phyloP scores from a whole-genome alignment of 2,888 invertebrate species.

The Podabrus alpinus region DNA sequence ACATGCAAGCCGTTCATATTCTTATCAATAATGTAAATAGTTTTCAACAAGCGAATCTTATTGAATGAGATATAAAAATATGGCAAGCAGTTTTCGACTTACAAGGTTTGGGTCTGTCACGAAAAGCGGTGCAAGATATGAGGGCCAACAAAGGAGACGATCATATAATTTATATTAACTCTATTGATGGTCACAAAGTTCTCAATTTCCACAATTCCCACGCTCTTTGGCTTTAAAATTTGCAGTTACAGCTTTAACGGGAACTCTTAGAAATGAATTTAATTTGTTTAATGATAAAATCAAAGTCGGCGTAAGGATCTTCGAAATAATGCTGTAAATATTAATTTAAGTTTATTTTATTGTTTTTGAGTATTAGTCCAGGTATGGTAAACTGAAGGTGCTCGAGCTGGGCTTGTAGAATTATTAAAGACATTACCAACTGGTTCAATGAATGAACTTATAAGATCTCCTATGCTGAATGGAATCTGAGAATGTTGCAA shows the following conservation, averaged over 20 bases:
- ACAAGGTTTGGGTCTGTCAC: constrained; percentile 34
- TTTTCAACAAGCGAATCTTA: constrained; percentile 11
- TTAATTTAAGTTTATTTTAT: too few relatives aligned
- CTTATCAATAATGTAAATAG: constrained; percentile 34
- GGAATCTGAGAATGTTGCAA: background rate
- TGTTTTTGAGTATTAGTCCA: background rate
- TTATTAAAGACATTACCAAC: background rate
- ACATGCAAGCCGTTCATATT: constrained; percentile 30
- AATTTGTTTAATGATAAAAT: background rate
- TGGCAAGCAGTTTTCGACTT: constrained; percentile 39
- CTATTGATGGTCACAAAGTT: constrained; percentile 1
- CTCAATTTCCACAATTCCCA: background rate
- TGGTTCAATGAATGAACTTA: background rate
- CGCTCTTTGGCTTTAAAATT: background rate
- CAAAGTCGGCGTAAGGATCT: constrained; percentile 4
- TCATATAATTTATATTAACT: background rate
- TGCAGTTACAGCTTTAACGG: constrained; percentile 11
- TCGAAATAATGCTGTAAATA: background rate
- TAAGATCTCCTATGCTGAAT: background rate
- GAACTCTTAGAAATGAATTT: background rate
- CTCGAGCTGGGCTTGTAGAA: background rate
- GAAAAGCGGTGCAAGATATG: constrained; percentile 36
- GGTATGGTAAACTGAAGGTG: background rate
- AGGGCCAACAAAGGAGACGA: constrained; percentile 31
- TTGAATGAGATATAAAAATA: constrained; percentile 31